Percentiles rank a stretch among this genome's conserved stretches.
phyloP scores from a whole-genome alignment of 2,113 vertebrate genomes.

The Istiophorus platypterus region DNA sequence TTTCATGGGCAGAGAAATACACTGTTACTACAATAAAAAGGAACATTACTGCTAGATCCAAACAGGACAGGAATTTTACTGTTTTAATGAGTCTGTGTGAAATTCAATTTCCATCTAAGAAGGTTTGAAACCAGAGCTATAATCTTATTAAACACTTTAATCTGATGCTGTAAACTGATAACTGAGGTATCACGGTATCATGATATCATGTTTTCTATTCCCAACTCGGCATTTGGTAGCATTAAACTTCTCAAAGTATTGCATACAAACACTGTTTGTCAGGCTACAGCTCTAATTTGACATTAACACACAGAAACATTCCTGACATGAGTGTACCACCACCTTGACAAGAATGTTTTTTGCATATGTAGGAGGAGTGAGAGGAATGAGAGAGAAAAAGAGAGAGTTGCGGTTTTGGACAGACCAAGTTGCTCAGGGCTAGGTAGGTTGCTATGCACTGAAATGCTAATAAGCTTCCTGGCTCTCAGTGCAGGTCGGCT shows the following conservation, averaged over 20 bases:
- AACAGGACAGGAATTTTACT: conserved; percentile 46
- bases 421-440: conserved; percentile 78
- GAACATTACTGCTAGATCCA: conserved; percentile 39
- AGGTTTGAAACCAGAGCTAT: conserved; percentile 46
- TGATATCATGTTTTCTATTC: conserved; percentile 15
- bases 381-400: conserved; percentile 28
- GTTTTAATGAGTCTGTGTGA: conserved; percentile 52
- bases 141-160: conserved; percentile 47
- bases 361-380: conserved; percentile 62
- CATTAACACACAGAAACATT: conserved; percentile 71
- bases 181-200: conserved; percentile 22
- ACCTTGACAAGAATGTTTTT: conserved; percentile 70
- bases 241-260: conserved; percentile 47
- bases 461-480: conserved; percentile 83
- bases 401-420: conserved; percentile 68
- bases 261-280: conserved; percentile 60
- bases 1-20: background rate
- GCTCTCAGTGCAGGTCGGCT: conserved; percentile 74
- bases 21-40: conserved; percentile 27
- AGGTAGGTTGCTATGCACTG: conserved; percentile 81
- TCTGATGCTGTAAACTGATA: conserved; percentile 43
- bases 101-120: conserved; percentile 46
- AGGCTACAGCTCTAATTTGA: conserved; percentile 63
- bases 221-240: conserved; percentile 31
- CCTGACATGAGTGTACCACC: conserved; percentile 69